Base-by-base conservation (phyloP, 2,888 invertebrate genomes). In the Tyria jacobaeae region DNA sequence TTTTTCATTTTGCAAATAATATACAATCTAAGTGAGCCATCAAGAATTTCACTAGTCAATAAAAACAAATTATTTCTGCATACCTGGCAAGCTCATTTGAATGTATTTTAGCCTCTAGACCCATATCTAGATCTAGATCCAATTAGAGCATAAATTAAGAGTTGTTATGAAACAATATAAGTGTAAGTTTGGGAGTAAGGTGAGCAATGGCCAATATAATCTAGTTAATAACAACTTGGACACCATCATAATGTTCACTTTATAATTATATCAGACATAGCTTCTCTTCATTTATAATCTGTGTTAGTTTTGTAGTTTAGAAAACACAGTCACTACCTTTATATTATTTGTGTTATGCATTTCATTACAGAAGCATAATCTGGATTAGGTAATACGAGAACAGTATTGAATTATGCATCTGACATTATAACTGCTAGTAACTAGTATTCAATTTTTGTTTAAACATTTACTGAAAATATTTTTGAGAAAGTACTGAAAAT, bases 321-420 rank as follows among this genome's bases (percentile, higher is more conserved):
- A 51, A 15, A 21, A 34, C 24, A 35, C 35, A 41, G 44, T 5
- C 21, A 41, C 41, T 21, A 6, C 9, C 52, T 37, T 39, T 55
- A 60, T 51, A 7, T 10, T 41, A 17, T 37, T 37, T 37, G 37
- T 39, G 15, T 14, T 25, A 52, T 24, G n/a, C 24, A 39, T 37
- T 34, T 35, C 15, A 24, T 55, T n/a, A 31, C 15, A 60, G 12
- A 60, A 53, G 49, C 21, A 57, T 54, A 31, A 57, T 57, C 41
- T 58, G 44, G 47, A 58, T 58, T 14, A 48, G 9, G 12, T 5
- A 9, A 44, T 15, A 25, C 15, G 3, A 34, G 66, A 55, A 52
- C 62, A 70, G 71, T 71, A 71, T 70, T 70, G 52, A 61, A 50
- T 64, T 66, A 60, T 56, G 53, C 62, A 35, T 62, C 10, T 17